Percentiles rank a stretch among this genome's conserved stretches.
Evolutionary conservation across 2,113 vertebrate genomes (phyloP).

Genomic region (Oncorhynchus tshawytscha): DNA sequence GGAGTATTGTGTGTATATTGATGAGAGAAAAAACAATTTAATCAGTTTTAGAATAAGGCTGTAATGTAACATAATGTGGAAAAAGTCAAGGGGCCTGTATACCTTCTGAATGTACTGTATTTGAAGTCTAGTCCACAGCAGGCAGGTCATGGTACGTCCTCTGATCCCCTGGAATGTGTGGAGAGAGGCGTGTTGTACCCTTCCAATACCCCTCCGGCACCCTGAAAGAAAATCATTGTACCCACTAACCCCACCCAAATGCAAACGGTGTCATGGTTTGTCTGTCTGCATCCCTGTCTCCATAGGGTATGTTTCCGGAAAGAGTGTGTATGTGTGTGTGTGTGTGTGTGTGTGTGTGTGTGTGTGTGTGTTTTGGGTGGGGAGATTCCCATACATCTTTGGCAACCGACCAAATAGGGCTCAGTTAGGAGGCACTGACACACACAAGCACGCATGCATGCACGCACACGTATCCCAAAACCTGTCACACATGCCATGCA

Average conservation of each 20-base stretch:
- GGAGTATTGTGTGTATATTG: too few species aligned
- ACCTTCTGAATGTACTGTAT: too few species aligned
- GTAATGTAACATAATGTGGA: too few species aligned
- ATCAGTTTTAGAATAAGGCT: too few species aligned
- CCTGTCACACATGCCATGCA: conserved; percentile 11
- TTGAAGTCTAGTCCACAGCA: conserved; percentile 52
- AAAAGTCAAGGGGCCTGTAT: too few species aligned
- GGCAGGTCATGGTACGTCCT: conserved; percentile 61
- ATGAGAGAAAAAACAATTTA: too few species aligned
- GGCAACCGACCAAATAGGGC: conserved; percentile 26
- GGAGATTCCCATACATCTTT: conserved; percentile 30
- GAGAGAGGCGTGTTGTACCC: not conserved
- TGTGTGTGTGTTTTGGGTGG: conserved; percentile 11
- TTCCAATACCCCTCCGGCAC: not conserved
- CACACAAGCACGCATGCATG: not conserved
- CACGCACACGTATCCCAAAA: conserved; percentile 8
- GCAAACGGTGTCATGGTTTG: conserved; percentile 31
- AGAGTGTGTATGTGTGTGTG: conserved; percentile 17
- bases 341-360: conserved; percentile 13
- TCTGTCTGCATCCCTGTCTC: conserved; percentile 18
- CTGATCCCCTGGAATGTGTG: conserved; percentile 59
- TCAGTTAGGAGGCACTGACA: not conserved
- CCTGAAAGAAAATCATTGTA: conserved; percentile 43
- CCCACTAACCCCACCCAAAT: conserved; percentile 34
- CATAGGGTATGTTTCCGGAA: conserved; percentile 20